These are phyloP conservation scores for Trogon melanurus DNA, from an alignment of 2,113 vertebrate genomes.

Conservation along the genomic window DNA sequence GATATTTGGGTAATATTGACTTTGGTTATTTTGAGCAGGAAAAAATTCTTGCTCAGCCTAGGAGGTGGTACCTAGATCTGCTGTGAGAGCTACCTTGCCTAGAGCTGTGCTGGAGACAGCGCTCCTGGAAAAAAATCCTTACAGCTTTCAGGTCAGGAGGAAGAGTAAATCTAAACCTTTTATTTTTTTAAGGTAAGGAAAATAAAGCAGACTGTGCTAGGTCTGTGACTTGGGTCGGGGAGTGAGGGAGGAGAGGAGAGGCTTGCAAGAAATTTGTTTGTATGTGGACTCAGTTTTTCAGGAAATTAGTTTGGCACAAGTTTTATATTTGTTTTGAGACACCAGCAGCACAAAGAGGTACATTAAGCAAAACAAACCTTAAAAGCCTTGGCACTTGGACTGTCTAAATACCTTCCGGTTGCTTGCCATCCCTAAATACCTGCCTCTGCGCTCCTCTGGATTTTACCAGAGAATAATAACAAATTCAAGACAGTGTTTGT, in stretches of 20 bases:
- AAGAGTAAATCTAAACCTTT: neutral
- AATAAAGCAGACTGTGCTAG: neutral
- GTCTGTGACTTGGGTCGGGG: neutral
- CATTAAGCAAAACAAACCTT: neutral
- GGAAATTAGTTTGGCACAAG: neutral
- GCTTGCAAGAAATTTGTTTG: neutral
- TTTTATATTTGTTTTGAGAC: neutral
- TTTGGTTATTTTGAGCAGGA: neutral
- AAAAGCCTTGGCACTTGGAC: neutral
- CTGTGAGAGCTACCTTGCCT: neutral
- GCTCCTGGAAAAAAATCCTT: neutral
- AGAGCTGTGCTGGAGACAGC: neutral
- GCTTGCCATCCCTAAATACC: neutral
- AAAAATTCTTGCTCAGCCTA: neutral
- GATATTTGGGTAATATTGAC: neutral
- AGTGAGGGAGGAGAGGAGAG: neutral
- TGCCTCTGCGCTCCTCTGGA: neutral
- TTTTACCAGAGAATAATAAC: neutral
- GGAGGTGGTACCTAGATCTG: neutral
- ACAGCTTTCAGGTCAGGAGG: neutral
- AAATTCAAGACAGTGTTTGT: neutral
- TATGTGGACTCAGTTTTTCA: neutral
- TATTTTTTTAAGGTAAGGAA: neutral
- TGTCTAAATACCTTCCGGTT: conserved; percentile 18
- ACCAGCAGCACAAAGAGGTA: neutral